Conservation (phyloP, 2,113 vertebrate species). For the Esox niger region DNA sequence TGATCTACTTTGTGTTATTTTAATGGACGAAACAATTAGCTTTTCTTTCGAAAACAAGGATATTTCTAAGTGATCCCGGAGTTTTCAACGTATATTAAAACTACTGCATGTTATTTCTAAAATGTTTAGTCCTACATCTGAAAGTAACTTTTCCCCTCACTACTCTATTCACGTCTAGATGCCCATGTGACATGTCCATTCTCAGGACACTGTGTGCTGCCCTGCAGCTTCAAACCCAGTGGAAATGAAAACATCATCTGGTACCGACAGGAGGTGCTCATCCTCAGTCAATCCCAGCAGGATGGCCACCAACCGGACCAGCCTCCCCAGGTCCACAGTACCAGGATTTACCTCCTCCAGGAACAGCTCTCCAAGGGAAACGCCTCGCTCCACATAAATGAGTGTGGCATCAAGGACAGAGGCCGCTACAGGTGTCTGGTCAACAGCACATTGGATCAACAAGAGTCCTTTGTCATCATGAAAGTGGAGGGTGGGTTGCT, state of each 20-base stretch:
- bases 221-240: slow-evolving; percentile 53
- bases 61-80: too few species aligned
- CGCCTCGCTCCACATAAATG: slow-evolving; percentile 59
- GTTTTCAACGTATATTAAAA: background rate
- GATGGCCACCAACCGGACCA: slow-evolving; percentile 21
- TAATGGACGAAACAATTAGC: too few species aligned
- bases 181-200: slow-evolving; percentile 43
- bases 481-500: slow-evolving; percentile 46
- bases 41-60: too few species aligned
- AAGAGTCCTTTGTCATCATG: slow-evolving; percentile 32
- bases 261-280: slow-evolving; percentile 33
- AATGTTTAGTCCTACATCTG: background rate
- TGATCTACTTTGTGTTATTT: too few species aligned
- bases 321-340: slow-evolving; percentile 18
- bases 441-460: slow-evolving; percentile 15
- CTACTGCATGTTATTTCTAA: background rate
- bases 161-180: slow-evolving; percentile 9
- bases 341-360: slow-evolving; percentile 45
- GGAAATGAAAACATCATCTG: slow-evolving; percentile 58
- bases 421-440: slow-evolving; percentile 58
- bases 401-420: slow-evolving; percentile 39
- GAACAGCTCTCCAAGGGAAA: slow-evolving; percentile 50
- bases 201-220: slow-evolving; percentile 58
- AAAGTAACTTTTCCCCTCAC: background rate
- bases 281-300: slow-evolving; percentile 46